Evolutionary conservation across 2,888 invertebrate species (phyloP).

Genomic region (Oxystoma pomonae): DNA sequence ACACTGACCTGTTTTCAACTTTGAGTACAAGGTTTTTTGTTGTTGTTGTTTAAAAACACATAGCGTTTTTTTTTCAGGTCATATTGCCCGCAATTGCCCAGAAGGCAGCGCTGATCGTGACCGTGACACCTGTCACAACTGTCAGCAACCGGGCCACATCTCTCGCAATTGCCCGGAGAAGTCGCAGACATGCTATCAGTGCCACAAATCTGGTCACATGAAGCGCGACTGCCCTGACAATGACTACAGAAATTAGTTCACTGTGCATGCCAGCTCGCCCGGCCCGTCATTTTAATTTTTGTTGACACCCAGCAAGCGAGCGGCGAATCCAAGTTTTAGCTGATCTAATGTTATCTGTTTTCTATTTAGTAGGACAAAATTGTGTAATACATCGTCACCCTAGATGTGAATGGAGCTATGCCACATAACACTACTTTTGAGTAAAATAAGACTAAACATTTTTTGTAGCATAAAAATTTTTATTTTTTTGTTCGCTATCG

Average conservation of each 20-base stretch:
- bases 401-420: no score
- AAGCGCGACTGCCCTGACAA: conserved; percentile 86
- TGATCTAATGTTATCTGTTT: no score
- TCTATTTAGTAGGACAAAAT: not conserved
- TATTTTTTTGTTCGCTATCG: no score
- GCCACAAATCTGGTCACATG: conserved; percentile 88
- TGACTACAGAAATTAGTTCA: conserved; percentile 57
- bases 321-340: not conserved
- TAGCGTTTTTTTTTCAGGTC: conserved; percentile 39
- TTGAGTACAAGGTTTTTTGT: no score
- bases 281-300: not conserved
- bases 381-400: not conserved
- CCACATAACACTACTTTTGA: no score
- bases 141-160: conserved; percentile 90
- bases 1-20: no score
- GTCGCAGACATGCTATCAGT: conserved; percentile 89
- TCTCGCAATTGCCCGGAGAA: conserved; percentile 79
- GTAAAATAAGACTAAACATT: no score
- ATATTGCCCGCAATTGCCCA: conserved; percentile 84
- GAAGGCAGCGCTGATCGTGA: conserved; percentile 53
- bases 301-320: not conserved
- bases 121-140: conserved; percentile 83
- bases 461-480: no score
- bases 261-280: not conserved
- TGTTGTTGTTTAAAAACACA: no score